Base-by-base conservation (phyloP, 2,888 invertebrate species). In the Zaprionus bogoriensis region DNA sequence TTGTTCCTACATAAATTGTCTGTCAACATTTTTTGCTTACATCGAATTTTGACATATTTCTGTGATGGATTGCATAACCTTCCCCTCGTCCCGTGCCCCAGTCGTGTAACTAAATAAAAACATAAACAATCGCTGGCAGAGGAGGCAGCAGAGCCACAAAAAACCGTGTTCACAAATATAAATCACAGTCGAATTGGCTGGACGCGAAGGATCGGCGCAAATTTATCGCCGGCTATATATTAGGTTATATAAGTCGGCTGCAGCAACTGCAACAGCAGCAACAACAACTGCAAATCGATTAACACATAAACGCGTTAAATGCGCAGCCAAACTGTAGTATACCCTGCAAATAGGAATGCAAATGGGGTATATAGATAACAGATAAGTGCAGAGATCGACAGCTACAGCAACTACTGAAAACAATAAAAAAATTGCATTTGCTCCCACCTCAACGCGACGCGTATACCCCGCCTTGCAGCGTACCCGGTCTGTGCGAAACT, bases 11-110 rank as follows among this genome's bases (percentile, higher is more conserved):
- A 81, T 81, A 85, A 84, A 77, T 76, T 83, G 87, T 77, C 75
- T 69, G 75, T 86, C 84, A 79, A 80, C 32, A 36, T 79, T 75
- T 36, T 77, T 63, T 75, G 76, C 64, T 62, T 65, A 72, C 59
- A 76, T 66, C 78, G 83, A 86, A 64, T 79, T 79, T 58, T 67
- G 78, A 67, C 83, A 84, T 73, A 69, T 86, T 83, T 80, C 59
- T 53, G 45, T 86, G 85, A 84, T 84, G 77, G 78, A 79, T 87
- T 74, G 79, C 82, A 68, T 6, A 10, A 6, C 32, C 36, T 27
- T 3, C 38, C n/a, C 14, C 12, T 4, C 12, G 6, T 14, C 7
- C 4, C 6, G 23, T 3, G 10, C 7, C 6, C 19, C 6, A 2
- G 4, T 19, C 1, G 3, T 9, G 9, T 25, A 4, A 1, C 12